phyloP scores from a whole-genome alignment of 23 tunicate genomes.

The Trididemnum clinides region DNA sequence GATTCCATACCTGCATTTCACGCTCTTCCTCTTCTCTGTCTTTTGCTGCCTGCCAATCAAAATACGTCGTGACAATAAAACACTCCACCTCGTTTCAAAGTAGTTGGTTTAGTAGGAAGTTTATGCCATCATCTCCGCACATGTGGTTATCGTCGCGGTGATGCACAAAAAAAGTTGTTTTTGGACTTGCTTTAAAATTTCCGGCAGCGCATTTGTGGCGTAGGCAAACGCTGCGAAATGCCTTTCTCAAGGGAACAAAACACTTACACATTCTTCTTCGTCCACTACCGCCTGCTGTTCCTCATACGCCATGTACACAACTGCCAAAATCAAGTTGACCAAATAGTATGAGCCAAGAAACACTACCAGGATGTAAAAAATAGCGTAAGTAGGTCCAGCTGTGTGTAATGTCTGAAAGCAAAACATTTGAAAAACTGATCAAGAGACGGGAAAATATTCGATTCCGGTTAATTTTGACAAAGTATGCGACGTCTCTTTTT shows the following conservation, averaged over 20 bases:
- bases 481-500: no score
- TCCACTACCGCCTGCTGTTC: slow-evolving; percentile 93
- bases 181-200: no score
- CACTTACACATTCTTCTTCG: slow-evolving; percentile 50
- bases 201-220: no score
- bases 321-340: slow-evolving; percentile 95
- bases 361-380: slow-evolving; percentile 88
- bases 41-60: slow-evolving; percentile 59
- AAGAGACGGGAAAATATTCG: no score
- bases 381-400: slow-evolving; percentile 76
- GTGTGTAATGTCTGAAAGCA: slow-evolving; percentile 95
- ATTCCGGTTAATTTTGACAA: no score
- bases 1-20: slow-evolving; percentile 42
- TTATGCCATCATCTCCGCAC: no score
- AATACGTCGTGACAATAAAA: not conserved
- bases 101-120: no score
- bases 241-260: not conserved
- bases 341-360: slow-evolving; percentile 96
- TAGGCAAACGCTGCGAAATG: no score
- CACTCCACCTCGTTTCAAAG: no score
- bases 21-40: slow-evolving; percentile 62
- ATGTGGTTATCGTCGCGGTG: no score
- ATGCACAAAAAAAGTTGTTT: no score
- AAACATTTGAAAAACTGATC: no score
- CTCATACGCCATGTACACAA: slow-evolving; percentile 98